Evolutionary conservation across 2,113 vertebrate species (phyloP).

Genomic region (Prunella himalayana): DNA sequence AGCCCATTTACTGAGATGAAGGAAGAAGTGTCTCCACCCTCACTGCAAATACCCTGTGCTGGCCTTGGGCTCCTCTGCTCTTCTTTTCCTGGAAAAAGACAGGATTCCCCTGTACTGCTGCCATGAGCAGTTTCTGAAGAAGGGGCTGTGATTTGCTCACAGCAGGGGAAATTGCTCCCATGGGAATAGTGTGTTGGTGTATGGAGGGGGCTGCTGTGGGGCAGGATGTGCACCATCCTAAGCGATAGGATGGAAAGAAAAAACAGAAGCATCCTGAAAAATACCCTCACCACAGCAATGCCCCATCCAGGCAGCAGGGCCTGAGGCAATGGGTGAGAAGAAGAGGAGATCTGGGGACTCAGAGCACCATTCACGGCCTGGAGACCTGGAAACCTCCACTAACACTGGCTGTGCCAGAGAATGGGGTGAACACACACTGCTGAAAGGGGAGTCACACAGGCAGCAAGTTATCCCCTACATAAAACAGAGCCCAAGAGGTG

Average conservation of each 20-base stretch:
- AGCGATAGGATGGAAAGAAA: background rate
- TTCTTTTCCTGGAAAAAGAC: background rate
- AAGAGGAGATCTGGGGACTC: background rate
- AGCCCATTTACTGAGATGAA: background rate
- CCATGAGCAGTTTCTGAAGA: background rate
- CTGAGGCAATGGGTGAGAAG: background rate
- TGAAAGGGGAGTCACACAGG: background rate
- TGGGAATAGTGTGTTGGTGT: accelerated
- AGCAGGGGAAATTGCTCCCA: background rate
- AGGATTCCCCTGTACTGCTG: background rate
- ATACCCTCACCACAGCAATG: constrained; percentile 52
- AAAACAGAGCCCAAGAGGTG: background rate
- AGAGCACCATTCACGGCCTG: accelerated
- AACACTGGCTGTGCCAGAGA: background rate
- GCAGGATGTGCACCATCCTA: background rate
- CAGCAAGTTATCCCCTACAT: accelerated
- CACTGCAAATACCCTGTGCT: accelerated
- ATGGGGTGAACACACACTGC: accelerated
- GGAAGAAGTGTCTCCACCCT: background rate
- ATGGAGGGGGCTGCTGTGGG: background rate
- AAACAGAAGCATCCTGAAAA: constrained; percentile 1
- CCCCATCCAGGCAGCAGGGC: background rate
- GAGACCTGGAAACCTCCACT: background rate
- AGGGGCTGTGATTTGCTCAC: background rate
- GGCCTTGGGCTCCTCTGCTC: background rate